Percentiles rank a stretch among this genome's conserved stretches.
These are phyloP conservation scores for Junonia oenone DNA, from an alignment of 2,888 invertebrate genomes.

Conservation along the genomic window DNA sequence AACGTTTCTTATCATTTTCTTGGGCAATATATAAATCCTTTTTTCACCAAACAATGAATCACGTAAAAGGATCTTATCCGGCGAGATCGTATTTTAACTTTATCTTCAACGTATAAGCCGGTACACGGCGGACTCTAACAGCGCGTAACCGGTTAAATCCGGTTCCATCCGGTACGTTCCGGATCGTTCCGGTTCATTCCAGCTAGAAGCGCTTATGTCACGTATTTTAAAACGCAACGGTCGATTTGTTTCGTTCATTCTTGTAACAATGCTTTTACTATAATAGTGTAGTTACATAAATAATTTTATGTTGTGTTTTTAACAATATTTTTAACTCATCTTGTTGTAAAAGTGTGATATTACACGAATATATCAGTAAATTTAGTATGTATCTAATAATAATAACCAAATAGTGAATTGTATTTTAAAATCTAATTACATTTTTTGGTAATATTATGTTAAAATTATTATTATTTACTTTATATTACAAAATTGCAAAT, in stretches of 20 bases:
- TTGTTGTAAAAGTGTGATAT: too few relatives aligned
- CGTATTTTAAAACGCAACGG: neutral
- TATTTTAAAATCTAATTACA: too few relatives aligned
- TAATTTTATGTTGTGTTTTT: neutral
- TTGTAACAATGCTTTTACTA: neutral
- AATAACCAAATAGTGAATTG: too few relatives aligned
- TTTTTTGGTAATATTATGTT: too few relatives aligned
- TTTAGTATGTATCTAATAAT: too few relatives aligned
- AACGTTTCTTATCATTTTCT: neutral
- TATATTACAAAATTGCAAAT: too few relatives aligned
- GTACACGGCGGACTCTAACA: slow-evolving; percentile 12
- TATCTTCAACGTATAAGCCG: neutral
- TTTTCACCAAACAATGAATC: neutral
- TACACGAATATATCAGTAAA: too few relatives aligned
- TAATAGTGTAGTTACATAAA: too few relatives aligned
- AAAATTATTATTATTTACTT: too few relatives aligned
- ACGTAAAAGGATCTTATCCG: neutral
- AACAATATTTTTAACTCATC: too few relatives aligned
- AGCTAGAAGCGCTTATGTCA: slow-evolving; percentile 1
- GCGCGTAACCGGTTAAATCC: slow-evolving; percentile 28
- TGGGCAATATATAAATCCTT: neutral
- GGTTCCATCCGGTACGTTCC: slow-evolving; percentile 15
- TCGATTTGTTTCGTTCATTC: neutral
- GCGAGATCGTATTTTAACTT: neutral
- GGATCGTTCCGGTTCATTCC: neutral